Evolutionary conservation across 2,113 vertebrate genomes (phyloP).

Genomic region (Pristiophorus japonicus): DNA sequence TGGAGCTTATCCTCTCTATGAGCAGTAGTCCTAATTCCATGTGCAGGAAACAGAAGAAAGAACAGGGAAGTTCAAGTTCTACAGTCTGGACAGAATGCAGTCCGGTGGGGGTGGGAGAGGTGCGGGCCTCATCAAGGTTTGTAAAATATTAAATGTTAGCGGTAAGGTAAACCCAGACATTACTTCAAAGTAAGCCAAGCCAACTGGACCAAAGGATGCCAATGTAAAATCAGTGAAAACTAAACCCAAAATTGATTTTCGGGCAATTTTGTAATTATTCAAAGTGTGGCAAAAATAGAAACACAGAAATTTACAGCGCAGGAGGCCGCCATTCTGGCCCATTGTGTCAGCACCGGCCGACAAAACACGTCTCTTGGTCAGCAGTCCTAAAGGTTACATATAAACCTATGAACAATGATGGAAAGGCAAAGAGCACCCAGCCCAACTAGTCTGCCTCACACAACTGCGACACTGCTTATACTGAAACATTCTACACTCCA

Average conservation of each 20-base stretch:
- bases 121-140: neutral
- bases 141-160: neutral
- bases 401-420: too few relatives aligned
- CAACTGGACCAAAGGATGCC: neutral
- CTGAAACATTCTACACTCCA: too few relatives aligned
- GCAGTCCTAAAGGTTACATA: too few relatives aligned
- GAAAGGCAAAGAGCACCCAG: too few relatives aligned
- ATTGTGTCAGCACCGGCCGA: too few relatives aligned
- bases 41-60: neutral
- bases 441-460: too few relatives aligned
- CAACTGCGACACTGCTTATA: too few relatives aligned
- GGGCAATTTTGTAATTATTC: neutral
- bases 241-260: neutral
- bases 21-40: neutral
- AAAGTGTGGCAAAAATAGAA: neutral
- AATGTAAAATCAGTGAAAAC: neutral
- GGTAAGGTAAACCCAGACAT: neutral
- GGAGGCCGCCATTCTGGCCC: too few relatives aligned
- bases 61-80: neutral
- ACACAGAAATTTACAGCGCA: too few relatives aligned
- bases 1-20: neutral
- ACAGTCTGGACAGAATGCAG: neutral
- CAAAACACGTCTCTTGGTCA: too few relatives aligned
- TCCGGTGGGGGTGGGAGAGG: too few relatives aligned
- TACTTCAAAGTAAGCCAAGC: neutral